These are phyloP conservation scores for Achatina immaculata DNA, from an alignment of 1,140 invertebrate species.

Conservation along the genomic window DNA sequence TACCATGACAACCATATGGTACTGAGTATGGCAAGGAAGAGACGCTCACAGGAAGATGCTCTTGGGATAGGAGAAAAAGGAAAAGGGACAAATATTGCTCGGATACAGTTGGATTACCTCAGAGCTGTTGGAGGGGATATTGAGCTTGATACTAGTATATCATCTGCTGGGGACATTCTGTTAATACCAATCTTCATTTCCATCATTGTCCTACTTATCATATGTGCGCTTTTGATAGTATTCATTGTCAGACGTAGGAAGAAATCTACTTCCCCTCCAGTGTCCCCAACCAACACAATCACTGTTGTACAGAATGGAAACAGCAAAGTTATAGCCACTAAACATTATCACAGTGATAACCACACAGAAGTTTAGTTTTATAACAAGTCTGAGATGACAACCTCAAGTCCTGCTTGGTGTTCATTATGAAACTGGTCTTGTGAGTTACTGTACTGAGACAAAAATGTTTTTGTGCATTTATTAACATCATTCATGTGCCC, in stretches of 20 bases:
- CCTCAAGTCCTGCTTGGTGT: too few relatives aligned
- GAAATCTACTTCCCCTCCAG: conserved; percentile 57
- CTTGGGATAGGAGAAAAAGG: conserved; percentile 55
- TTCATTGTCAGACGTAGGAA: conserved; percentile 51
- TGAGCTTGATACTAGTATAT: conserved; percentile 46
- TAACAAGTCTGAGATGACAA: too few relatives aligned
- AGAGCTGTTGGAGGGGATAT: conserved; percentile 37
- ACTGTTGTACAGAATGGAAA: conserved; percentile 54
- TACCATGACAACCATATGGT: conserved; percentile 15
- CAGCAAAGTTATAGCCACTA: conserved; percentile 5
- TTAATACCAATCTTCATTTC: conserved; percentile 58
- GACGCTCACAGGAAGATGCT: conserved; percentile 48
- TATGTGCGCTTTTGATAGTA: conserved; percentile 53
- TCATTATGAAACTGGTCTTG: too few relatives aligned
- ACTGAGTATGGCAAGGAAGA: conserved; percentile 21
- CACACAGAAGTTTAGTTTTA: conserved; percentile 42
- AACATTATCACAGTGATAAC: conserved; percentile 36
- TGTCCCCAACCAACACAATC: conserved; percentile 58
- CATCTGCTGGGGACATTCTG: conserved; percentile 42
- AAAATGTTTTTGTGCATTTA: too few relatives aligned
- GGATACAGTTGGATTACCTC: conserved; percentile 52
- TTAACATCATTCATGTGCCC: too few relatives aligned
- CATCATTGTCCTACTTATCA: conserved; percentile 52
- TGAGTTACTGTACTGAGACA: too few relatives aligned
- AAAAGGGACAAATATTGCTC: conserved; percentile 69